These are phyloP conservation scores for Gorsachius magnificus DNA, from an alignment of 2,797 vertebrate genomes.

Conservation along the genomic window DNA sequence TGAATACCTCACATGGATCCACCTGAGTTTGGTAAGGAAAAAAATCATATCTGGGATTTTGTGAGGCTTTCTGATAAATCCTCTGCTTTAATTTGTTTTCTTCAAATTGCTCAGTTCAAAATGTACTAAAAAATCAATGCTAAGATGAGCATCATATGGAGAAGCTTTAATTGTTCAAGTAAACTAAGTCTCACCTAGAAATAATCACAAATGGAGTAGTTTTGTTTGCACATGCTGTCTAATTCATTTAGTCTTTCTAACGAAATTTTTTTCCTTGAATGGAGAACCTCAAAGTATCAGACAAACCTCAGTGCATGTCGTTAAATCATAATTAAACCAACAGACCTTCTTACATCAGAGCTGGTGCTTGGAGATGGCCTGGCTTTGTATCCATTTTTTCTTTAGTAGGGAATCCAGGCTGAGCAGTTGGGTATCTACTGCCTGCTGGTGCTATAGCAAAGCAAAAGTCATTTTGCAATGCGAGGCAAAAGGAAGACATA, in stretches of 20 bases:
- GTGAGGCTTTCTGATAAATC: constrained; percentile 27
- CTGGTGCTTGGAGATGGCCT: background rate
- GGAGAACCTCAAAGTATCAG: background rate
- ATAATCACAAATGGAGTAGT: constrained; percentile 9
- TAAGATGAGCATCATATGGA: constrained; percentile 1
- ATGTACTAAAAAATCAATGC: background rate
- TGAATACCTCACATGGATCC: background rate
- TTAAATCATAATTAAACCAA: constrained; percentile 50
- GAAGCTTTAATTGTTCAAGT: constrained; percentile 30
- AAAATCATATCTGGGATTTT: background rate
- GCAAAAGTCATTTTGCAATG: background rate
- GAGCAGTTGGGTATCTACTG: background rate
- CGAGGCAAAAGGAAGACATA: background rate
- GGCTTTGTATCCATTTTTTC: background rate
- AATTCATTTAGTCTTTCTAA: constrained; percentile 29
- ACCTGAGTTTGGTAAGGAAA: background rate
- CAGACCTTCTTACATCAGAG: background rate
- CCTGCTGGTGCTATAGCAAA: background rate
- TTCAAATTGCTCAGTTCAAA: constrained; percentile 1
- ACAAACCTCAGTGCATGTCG: background rate
- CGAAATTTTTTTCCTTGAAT: background rate
- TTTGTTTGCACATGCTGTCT: constrained; percentile 9
- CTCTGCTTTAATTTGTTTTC: constrained; percentile 43
- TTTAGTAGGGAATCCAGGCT: background rate
- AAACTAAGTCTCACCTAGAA: background rate